Evolutionary conservation across 2,113 vertebrate genomes (phyloP), one percentile per base, ranked within the genome.

Genomic region (Lophotis ruficrista): DNA sequence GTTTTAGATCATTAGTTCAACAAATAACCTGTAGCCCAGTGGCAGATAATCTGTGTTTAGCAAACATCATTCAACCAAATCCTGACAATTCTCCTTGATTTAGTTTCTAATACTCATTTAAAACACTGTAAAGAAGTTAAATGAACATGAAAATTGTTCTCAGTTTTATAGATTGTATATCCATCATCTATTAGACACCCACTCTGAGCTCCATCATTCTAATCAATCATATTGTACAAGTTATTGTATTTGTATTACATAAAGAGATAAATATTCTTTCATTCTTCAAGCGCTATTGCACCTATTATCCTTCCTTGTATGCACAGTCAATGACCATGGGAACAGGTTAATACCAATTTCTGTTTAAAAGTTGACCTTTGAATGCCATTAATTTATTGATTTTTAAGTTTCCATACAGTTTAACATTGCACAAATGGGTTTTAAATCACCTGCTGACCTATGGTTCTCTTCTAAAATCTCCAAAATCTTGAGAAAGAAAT

Each of bases 1-100:
- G 93, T 78, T 97, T 96, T 93, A 85, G 87, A 87, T 92, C 94
- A 96, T 96, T 96, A 96, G 83, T 93, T 96, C 85, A 96, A 96
- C 94, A 96, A 97, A 97, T 93, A 98, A 93, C 94, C 66, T 96
- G 89, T 90, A 93, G 60, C 53, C 15, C 9, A 3, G 48, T 93
- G 92, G 78, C 83, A 95, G 89, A 94, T 94, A 97, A 96, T 91
- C 66, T 92, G 54, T 70, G 31, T 65, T 86, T 71, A 89, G 64
- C 5, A 33, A 97, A 71, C 87, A 95, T 90, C 70, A 82, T 68
- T 95, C 96, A 95, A n/a, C 60, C 77, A 76, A 79, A 45, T 45
- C 83, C 69, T 84, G 90, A 93, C 80, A 96, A 89, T 82, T 95
- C 31, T 51, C 72, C 38, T 33, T 80, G 79, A 89, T 94, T 93